A percentile compares a stretch with the other conserved stretches of the same genome.
phyloP scores from a whole-genome alignment of 2,797 vertebrate species.

The Melanotaenia boesemani region DNA sequence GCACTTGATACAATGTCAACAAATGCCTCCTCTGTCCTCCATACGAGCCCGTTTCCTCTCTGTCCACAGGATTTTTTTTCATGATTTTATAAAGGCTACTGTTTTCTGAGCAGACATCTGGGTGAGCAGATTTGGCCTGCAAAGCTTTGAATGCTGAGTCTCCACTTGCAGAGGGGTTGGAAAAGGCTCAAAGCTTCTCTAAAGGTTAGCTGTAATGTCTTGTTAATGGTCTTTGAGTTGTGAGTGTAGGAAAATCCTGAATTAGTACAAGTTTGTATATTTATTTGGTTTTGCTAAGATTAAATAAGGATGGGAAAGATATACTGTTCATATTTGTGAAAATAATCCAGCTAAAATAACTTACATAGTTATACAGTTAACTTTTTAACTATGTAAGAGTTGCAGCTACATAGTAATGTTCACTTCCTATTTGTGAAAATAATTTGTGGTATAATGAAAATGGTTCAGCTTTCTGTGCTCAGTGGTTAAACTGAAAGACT shows the following conservation, averaged over 20 bases:
- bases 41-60: slow-evolving; percentile 67
- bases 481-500: slow-evolving; percentile 55
- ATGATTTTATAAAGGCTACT: slow-evolving; percentile 74
- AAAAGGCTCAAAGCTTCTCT: slow-evolving; percentile 30
- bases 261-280: not conserved
- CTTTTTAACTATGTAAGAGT: not conserved
- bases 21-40: slow-evolving; percentile 81
- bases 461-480: slow-evolving; percentile 42
- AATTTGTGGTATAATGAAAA: slow-evolving; percentile 56
- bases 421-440: slow-evolving; percentile 34
- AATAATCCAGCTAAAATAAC: slow-evolving; percentile 23
- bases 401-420: slow-evolving; percentile 15
- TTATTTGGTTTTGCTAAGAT: not conserved
- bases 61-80: slow-evolving; percentile 57
- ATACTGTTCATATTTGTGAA: slow-evolving; percentile 10
- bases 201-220: slow-evolving; percentile 21
- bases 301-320: not conserved
- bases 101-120: slow-evolving; percentile 75
- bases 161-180: slow-evolving; percentile 27
- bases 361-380: slow-evolving; percentile 22
- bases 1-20: slow-evolving; percentile 82
- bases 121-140: slow-evolving; percentile 57
- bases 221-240: slow-evolving; percentile 8
- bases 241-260: not conserved
- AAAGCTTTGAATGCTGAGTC: slow-evolving; percentile 37